Evolutionary conservation across 2,797 vertebrate genomes (phyloP).

Genomic region (Chelon auratus): DNA sequence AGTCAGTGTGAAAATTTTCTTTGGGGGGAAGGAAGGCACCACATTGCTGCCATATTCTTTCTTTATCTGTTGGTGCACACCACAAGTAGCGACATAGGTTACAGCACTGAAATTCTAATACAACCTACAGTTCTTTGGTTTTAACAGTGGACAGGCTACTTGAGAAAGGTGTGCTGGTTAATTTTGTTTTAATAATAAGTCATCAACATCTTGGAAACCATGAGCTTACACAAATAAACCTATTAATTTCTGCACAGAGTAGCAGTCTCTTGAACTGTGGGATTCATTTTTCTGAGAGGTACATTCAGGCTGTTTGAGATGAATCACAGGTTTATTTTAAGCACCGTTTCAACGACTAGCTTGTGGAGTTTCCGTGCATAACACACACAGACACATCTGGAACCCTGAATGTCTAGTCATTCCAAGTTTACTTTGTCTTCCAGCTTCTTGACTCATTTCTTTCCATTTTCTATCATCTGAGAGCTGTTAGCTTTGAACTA

Average conservation of each 20-base stretch:
- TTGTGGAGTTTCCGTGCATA: slow-evolving; percentile 67
- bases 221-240: neutral
- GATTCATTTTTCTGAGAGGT: slow-evolving; percentile 52
- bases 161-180: neutral
- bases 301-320: slow-evolving; percentile 61
- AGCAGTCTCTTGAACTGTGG: slow-evolving; percentile 36
- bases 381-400: slow-evolving; percentile 68
- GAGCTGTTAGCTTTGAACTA: slow-evolving; percentile 42
- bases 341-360: slow-evolving; percentile 44
- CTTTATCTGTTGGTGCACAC: slow-evolving; percentile 86
- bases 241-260: slow-evolving; percentile 20
- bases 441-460: slow-evolving; percentile 75
- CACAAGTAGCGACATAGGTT: slow-evolving; percentile 1
- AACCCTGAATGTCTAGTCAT: slow-evolving; percentile 56
- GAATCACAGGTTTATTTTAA: slow-evolving; percentile 80
- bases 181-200: neutral
- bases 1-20: slow-evolving; percentile 98
- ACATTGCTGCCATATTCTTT: slow-evolving; percentile 96
- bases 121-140: neutral
- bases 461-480: slow-evolving; percentile 64
- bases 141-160: neutral
- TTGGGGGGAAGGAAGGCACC: slow-evolving; percentile 95
- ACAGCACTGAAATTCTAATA: no score
- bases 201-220: slow-evolving; percentile 19
- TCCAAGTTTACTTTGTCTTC: slow-evolving; percentile 72